Evolutionary conservation across 2,113 vertebrate species (phyloP), one percentile per base, ranked within the genome.

Genomic region (Rhegmatorhina hoffmannsi): DNA sequence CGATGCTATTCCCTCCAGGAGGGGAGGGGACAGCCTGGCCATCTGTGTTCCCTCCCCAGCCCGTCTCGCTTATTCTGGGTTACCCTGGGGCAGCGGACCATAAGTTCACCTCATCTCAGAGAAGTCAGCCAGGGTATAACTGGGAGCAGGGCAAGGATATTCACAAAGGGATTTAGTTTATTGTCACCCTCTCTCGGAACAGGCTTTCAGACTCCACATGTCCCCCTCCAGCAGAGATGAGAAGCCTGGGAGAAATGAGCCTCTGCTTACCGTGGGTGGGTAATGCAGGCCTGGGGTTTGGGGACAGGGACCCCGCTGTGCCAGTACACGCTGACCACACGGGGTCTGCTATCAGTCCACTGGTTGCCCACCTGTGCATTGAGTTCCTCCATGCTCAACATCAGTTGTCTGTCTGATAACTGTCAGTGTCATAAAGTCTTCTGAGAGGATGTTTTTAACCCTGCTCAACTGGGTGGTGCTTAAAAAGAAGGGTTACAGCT

Each of bases 111-210:
- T 16, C 5, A 0, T 19, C 44, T 49, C 46, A 28, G 31, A 13
- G 53, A 79, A 67, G 33, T 38, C 20, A 52, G 12, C 6, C 17
- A 13, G 55, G 17, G 13, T 34, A 3, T 36, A 70, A 49, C 4
- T 0, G 1, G 19, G 55, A 29, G 3, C 14, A 2, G 1, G 31
- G 16, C 7, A 1, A 40, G 14, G 31, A 2, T 40, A 20, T 44
- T 77, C 1, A 0, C 6, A 49, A 36, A 67, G 67, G 24, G 62
- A 18, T n/a, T 67, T 26, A 1, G 10, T 87, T 92, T 24, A 28
- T 17, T 4, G 3, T 56, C 49, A 33, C 17, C 25, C 10, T 6
- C 44, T 63, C 47, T 63, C 43, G 43, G 25, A 43, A 59, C 17
- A 46, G 52, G 19, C 13, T 78, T 15, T 4, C 6, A 67, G 34